Base-by-base conservation (phyloP, 1,140 invertebrate genomes). In the Drosophila arizonae region DNA sequence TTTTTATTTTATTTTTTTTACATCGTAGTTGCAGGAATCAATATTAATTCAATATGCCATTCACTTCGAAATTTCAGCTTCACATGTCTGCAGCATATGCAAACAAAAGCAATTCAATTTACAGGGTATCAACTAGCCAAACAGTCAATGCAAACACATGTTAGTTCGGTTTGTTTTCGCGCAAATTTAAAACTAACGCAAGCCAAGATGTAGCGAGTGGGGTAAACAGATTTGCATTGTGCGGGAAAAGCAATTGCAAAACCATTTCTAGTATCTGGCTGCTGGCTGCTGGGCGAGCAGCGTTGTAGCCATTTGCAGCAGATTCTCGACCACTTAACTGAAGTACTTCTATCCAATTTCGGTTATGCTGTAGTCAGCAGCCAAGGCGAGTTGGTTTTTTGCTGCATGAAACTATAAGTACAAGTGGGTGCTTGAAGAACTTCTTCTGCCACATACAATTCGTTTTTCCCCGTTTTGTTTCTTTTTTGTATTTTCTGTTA, bases 341-440 rank as follows among this genome's bases (percentile, higher is more conserved):
- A 68, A 72, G 70, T 72, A 68, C 64, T 68, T 72, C 63, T 67
- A 72, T 72, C 70, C 70, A 72, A 72, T 72, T 72, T 72, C 67
- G 70, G 66, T 72, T 72, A 68, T 72, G 64, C 70, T 61, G 56
- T 30, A 52, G 30, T 55, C 52, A 55, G 52, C 52, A 55, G 30
- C 30, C 15, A 39, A 65, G 57, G 41, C 69, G 55, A 72, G 69
- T 66, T 57, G 39, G 28, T 26, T 50, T 64, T 51, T 54, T 55
- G 57, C 48, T 28, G 24, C 36, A 45, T 67, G 54, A 36, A 67
- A 67, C 54, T 62, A 21, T 41, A 70, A 52, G 43, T 65, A 55
- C 52, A 15, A 65, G 24, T 48, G 26, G 26, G 41, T 57, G 26
- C 63, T 67, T 45, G 46, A 60, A 28, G 15, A 45, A 67, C 36